Evolutionary conservation across 2,113 vertebrate species (phyloP), one percentile per base, ranked within the genome.

Genomic region (Pungitius pungitius): DNA sequence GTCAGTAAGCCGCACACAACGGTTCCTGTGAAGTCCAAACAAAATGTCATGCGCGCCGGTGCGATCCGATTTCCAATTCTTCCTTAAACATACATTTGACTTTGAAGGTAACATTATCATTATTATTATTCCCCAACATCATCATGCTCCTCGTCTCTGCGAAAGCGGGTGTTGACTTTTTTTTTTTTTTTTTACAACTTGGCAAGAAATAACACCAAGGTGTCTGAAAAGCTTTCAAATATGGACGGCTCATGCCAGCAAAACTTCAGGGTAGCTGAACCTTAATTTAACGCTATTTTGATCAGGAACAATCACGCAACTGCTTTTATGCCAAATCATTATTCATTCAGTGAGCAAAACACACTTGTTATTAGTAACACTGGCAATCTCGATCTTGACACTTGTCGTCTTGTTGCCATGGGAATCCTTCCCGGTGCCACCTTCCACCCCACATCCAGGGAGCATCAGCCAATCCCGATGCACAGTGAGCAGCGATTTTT

Each of bases 361-460:
- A 55, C 62, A 58, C 49, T 67, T 57, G 51, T 64, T 45, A 65
- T 56, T 47, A 66, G 42, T 47, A 77, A 80, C 45, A 73, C 51
- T 76, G 56, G 63, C 56, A 65, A 52, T 82, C 39, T 57, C 49
- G 55, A 68, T 70, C 55, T 56, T 70, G 61, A 69, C 37, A 51
- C 80, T 76, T 73, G 59, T 22, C n/a, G 15, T 59, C 73, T 78
- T 61, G 83, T 84, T 87, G 69, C 77, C 75, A 83, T 86, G 79
- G 80, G 77, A 87, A 87, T 87, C 30, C 43, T 84, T 69, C 70
- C 76, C 65, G 75, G 66, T 56, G 40, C 64, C 33, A 47, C 67
- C 73, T 57, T 78, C 68, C 27, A 55, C 78, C 68, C 65, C 64
- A 78, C 76, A 71, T 57, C 51, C 78, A 67, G 69, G 52, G 37